Base-by-base conservation (phyloP, 2,888 invertebrate genomes). In the Cynaeus angustus region DNA sequence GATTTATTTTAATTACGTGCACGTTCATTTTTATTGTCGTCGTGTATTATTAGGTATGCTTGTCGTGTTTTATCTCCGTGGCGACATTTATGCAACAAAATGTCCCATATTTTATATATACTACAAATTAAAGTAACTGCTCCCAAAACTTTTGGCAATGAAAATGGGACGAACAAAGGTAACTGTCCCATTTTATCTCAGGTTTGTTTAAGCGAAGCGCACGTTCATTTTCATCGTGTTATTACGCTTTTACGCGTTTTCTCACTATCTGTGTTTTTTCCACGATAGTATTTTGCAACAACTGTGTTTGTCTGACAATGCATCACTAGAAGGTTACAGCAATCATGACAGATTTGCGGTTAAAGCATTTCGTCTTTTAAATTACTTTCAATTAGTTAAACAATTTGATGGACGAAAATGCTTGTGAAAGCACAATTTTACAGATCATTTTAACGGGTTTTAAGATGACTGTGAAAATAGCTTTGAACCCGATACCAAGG, bases 251-350 rank as follows among this genome's bases (percentile, higher is more conserved):
- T 13, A 1, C 30, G 30, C 26, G 13, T 46, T 46, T 46, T 46
- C 13, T 21, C 46, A 16, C 9, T 52, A 50, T 50, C 50, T 26
- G 50, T 50, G 2, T 9, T 50, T 21, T n/a, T 50, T 28, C 41
- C 41, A 21, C 41, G 43, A 58, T 16, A 9, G 43, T 21, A 26
- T 43, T 58, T 41, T 58, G 58, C 58, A 58, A 58, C 26, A 58
- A 26, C 21, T 58, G 58, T 58, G 41, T 43, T 43, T 21, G 21
- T 41, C 58, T 58, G 43, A 58, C 58, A 58, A 58, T 58, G 58
- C 58, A 58, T 41, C 58, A 43, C n/a, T 52, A 28, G 14, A 28
- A 43, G n/a, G 41, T 41, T 58, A 13, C 41, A 14, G 38, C 26
- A 58, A 43, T 43, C 41, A 58, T 41, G 37, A 58, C 28, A 28